Evolutionary conservation across 2,888 invertebrate species (phyloP), one percentile per base, ranked within the genome.

Genomic region (Hybos culiciformis): DNA sequence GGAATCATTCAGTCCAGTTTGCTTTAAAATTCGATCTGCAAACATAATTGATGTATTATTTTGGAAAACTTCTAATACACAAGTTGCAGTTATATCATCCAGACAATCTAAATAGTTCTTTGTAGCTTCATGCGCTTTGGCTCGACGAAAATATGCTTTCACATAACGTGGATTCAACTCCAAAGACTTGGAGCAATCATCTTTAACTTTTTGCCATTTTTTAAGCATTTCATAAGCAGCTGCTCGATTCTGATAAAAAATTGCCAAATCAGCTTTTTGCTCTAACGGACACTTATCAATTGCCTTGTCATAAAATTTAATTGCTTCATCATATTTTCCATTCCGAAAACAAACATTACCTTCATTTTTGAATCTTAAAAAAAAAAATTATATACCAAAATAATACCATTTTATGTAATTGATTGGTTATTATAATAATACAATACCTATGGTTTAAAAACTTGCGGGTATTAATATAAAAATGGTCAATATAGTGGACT

Each of bases 171-270:
- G 80, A 64, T 94, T 90, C 21, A 83, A 70, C 57, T 83, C 77
- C 26, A 96, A 70, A 3, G 96, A 92, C 57, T 75, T 77, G 2
- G 82, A 77, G 58, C 93, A 93, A 62, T 94, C 93, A 49, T 80
- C 77, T 56, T 87, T 83, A 1, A 92, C 91, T 50, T 81, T 74
- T 47, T 76, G 76, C 74, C 83, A 86, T 66, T 86, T 83, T 65
- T 83, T 80, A 58, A 92, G 69, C 64, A 91, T 86, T 64, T 94
- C 94, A 64, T 90, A 88, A 34, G 92, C 87, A 14, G 94, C 96
- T 11, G 94, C 96, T 54, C 93, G 78, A 61, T 96, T 96, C 64
- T 96, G 96, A 64, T 91, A 92, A 66, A 88, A 92, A 14, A 88
- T 92, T 1, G 94, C 82, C 43, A 92, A 68, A 53, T 87, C 88